Conservation (phyloP, 1,140 invertebrate species). For the Diabrotica undecimpunctata region DNA sequence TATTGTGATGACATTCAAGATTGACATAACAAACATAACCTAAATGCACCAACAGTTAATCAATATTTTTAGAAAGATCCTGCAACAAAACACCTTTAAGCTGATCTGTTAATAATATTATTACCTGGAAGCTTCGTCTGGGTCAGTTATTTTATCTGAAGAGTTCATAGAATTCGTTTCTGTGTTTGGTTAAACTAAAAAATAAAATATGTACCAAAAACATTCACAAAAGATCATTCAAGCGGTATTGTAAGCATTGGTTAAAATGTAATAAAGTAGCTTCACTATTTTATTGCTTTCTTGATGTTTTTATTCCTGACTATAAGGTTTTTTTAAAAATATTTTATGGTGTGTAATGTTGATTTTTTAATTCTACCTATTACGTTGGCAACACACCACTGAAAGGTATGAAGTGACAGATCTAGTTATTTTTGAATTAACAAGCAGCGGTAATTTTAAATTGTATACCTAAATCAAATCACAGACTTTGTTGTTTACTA, state of each 20-base stretch:
- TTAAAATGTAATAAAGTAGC: too few species aligned
- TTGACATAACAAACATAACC: constrained; percentile 39
- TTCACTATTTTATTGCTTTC: too few species aligned
- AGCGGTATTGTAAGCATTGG: too few species aligned
- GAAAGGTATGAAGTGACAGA: neutral
- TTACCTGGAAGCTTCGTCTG: constrained; percentile 48
- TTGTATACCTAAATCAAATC: too few species aligned
- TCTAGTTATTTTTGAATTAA: too few species aligned
- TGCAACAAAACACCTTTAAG: neutral
- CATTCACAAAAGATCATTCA: constrained; percentile 8
- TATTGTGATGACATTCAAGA: constrained; percentile 37
- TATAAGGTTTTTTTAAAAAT: too few species aligned
- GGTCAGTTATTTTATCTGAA: constrained; percentile 33
- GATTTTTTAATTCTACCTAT: neutral
- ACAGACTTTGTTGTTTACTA: too few species aligned
- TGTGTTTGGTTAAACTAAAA: constrained; percentile 15
- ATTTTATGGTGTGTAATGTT: too few species aligned
- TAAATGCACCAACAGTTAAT: constrained; percentile 5
- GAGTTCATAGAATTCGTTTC: constrained; percentile 45
- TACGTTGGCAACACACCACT: neutral
- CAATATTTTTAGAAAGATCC: neutral
- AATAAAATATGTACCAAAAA: constrained; percentile 8
- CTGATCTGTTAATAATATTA: neutral
- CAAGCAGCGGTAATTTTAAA: too few species aligned
- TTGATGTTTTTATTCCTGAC: too few species aligned